Percentiles rank a stretch among this genome's conserved stretches.
phyloP scores from a whole-genome alignment of 2,888 invertebrate genomes.

The Spicauda simplicius region DNA sequence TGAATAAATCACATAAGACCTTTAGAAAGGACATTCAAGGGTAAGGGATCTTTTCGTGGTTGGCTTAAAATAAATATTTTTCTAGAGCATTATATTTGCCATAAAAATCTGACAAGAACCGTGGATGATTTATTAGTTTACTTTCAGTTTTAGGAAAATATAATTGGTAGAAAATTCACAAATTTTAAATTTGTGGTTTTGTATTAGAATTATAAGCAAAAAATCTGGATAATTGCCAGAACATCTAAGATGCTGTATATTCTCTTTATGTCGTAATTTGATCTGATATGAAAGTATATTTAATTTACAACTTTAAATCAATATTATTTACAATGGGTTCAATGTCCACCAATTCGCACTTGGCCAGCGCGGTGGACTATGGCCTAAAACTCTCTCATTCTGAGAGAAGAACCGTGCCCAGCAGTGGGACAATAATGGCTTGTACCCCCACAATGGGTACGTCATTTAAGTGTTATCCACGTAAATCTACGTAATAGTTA shows the following conservation, averaged over 20 bases:
- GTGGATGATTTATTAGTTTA: slow-evolving; percentile 26
- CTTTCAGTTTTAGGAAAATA: slow-evolving; percentile 5
- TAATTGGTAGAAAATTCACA: slow-evolving; percentile 16
- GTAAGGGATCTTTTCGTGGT: slow-evolving; percentile 22
- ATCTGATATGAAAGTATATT: too few relatives aligned
- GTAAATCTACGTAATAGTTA: not conserved
- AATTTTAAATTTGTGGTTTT: not conserved
- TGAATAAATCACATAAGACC: slow-evolving; percentile 36
- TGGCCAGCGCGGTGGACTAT: too few relatives aligned
- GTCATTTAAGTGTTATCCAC: too few relatives aligned
- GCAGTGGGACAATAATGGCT: too few relatives aligned
- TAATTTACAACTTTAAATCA: too few relatives aligned
- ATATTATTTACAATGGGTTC: too few relatives aligned
- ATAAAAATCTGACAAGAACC: slow-evolving; percentile 22
- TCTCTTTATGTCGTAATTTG: too few relatives aligned
- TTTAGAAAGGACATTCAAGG: slow-evolving; percentile 37
- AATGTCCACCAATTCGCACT: too few relatives aligned
- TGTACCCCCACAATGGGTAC: too few relatives aligned
- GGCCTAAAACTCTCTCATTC: too few relatives aligned
- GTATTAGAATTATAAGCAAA: not conserved
- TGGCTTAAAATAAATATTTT: slow-evolving; percentile 25
- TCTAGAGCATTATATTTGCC: slow-evolving; percentile 8
- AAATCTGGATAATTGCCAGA: not conserved
- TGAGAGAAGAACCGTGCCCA: too few relatives aligned
- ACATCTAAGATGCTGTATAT: too few relatives aligned